Evolutionary conservation across 1,140 invertebrate genomes (phyloP).

Genomic region (Dendrolimus punctatus): DNA sequence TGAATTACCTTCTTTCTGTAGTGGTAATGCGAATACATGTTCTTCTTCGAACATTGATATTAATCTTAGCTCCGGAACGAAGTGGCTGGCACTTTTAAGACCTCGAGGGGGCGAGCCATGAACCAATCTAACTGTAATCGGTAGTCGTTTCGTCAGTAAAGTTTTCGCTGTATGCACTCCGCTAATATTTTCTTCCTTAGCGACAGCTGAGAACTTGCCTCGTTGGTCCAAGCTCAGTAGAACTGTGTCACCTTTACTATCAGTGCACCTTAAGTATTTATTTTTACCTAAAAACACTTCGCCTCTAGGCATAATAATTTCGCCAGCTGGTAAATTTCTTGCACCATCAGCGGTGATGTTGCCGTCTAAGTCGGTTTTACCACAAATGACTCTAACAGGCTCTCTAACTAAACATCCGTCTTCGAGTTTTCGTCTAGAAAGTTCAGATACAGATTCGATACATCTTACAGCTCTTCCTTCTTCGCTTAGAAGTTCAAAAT

Average conservation of each 20-base stretch:
- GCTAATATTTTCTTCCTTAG: constrained; percentile 92
- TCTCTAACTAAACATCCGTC: constrained; percentile 90
- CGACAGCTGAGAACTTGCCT: constrained; percentile 91
- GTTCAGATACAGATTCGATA: constrained; percentile 89
- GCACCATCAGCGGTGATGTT: constrained; percentile 80
- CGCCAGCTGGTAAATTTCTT: constrained; percentile 81
- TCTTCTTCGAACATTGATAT: constrained; percentile 89
- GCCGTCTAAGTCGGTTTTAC: constrained; percentile 77
- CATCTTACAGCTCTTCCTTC: constrained; percentile 91
- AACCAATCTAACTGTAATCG: constrained; percentile 91
- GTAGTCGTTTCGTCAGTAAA: constrained; percentile 89
- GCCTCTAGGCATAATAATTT: constrained; percentile 83
- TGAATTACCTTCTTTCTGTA: constrained; percentile 84
- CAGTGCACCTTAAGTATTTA: constrained; percentile 89
- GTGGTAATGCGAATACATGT: constrained; percentile 87
- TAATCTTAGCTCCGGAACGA: constrained; percentile 87
- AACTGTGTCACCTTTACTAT: constrained; percentile 87
- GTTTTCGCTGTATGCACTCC: constrained; percentile 92
- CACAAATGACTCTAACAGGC: constrained; percentile 86
- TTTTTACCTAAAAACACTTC: constrained; percentile 79
- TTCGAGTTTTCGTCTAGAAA: constrained; percentile 83
- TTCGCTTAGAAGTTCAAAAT: constrained; percentile 94
- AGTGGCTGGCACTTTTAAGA: constrained; percentile 83
- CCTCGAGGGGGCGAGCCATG: constrained; percentile 88
- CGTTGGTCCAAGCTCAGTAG: constrained; percentile 88